Evolutionary conservation across 2,797 vertebrate species (phyloP).

Genomic region (Manis crassicaudata): DNA sequence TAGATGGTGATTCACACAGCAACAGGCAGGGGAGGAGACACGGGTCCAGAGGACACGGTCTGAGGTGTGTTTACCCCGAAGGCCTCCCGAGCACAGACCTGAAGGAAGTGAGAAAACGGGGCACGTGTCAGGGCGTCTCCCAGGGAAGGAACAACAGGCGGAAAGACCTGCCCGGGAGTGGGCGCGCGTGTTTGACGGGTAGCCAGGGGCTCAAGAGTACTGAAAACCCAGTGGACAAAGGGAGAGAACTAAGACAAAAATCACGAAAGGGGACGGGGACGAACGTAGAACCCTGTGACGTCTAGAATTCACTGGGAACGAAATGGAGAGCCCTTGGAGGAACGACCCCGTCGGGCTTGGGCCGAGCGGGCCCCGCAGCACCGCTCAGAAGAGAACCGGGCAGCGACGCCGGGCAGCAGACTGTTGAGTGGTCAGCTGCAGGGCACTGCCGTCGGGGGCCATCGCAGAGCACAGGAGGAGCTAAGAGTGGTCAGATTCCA

Average conservation of each 20-base stretch:
- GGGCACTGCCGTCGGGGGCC: not conserved
- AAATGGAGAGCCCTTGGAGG: not conserved
- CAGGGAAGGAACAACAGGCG: not conserved
- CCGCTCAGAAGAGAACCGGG: not conserved
- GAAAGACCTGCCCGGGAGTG: not conserved
- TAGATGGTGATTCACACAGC: conserved; percentile 17
- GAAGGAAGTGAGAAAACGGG: not conserved
- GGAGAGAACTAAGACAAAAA: not conserved
- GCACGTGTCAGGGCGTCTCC: not conserved
- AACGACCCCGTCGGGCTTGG: not conserved
- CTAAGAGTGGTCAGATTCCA: not conserved
- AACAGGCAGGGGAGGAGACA: not conserved
- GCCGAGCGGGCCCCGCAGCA: not conserved
- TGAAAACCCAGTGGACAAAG: not conserved
- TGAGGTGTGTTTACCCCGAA: not conserved
- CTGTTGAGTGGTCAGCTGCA: not conserved
- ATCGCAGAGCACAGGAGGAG: not conserved
- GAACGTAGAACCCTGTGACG: not conserved
- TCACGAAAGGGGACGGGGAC: too few relatives aligned
- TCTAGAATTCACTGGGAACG: not conserved
- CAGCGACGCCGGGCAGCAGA: not conserved
- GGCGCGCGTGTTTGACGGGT: not conserved
- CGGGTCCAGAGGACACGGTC: not conserved
- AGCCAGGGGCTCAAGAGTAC: not conserved
- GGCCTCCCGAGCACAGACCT: not conserved